Evolutionary conservation across 2,113 vertebrate species (phyloP), one percentile per base, ranked within the genome.

Genomic region (Sciurus niger): DNA sequence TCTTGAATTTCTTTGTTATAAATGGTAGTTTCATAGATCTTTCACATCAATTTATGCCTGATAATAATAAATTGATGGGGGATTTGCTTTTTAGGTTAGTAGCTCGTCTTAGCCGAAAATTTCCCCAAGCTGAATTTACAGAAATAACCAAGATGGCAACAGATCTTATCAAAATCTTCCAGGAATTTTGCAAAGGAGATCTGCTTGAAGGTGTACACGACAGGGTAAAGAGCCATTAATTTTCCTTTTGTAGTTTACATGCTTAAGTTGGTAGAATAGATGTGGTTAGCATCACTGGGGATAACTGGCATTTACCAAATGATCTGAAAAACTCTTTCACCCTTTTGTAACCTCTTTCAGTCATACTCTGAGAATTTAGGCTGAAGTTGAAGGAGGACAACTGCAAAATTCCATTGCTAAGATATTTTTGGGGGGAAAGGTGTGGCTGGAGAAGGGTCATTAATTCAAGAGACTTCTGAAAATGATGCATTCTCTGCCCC

Each of bases 131-230:
- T 93, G 72, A 96, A 0, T 91, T 97, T 7, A 0, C 2, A 58
- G 98, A 98, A 32, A 0, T 98, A 1, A 0, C 43, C 4, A 98
- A 98, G 74, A 0, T 99, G 70, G 24, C 96, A 13, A 0, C 0
- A 0, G 84, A 95, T 0, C 0, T 95, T 12, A 46, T 37, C 1
- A 95, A 30, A 14, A 0, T 98, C 83, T 30, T 95, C 94, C 65
- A 60, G 8, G 98, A 99, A 74, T 99, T 98, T 90, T 99, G 99
- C 17, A 92, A 94, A 0, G 98, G 98, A 4, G 98, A 99, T 97
- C 96, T 98, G 93, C 0, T 99, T 0, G 98, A 98, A 68, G 98
- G 98, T 5, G 95, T 98, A 83, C 98, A 98, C 73, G 98, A 99
- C 90, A 98, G 95, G 97, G 99, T 99, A 98, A 98, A 79, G 51